A percentile compares a stretch with the other conserved stretches of the same genome.
These are phyloP conservation scores for Callipepla californica DNA, from an alignment of 2,113 vertebrate species.

Conservation along the genomic window DNA sequence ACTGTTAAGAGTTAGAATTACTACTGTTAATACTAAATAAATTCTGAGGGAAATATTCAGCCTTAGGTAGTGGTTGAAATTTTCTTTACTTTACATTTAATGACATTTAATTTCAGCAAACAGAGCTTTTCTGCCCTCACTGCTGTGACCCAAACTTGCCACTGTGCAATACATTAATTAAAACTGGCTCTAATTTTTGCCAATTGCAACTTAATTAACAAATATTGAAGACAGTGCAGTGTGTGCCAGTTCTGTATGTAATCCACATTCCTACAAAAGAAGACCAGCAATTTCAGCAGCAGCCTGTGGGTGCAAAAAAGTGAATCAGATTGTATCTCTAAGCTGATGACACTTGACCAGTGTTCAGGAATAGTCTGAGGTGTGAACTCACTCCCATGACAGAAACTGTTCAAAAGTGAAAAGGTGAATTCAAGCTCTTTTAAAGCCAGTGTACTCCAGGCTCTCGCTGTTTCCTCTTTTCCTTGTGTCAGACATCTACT, in stretches of 20 bases:
- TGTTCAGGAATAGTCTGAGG: not conserved
- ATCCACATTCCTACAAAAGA: not conserved
- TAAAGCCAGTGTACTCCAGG: not conserved
- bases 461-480: not conserved
- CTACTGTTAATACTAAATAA: not conserved
- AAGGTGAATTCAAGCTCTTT: not conserved
- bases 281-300: not conserved
- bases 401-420: not conserved
- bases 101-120: not conserved
- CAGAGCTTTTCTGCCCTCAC: not conserved
- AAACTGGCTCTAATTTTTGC: not conserved
- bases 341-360: not conserved
- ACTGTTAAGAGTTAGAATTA: not conserved
- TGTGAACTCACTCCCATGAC: not conserved
- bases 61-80: not conserved
- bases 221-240: not conserved
- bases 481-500: not conserved
- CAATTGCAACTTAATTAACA: not conserved
- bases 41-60: not conserved
- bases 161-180: not conserved
- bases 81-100: not conserved
- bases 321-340: not conserved
- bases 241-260: not conserved
- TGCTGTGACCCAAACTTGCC: not conserved
- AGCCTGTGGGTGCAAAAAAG: not conserved